Conservation (phyloP, 2,888 invertebrate genomes). For the Carterocephalus palaemon region DNA sequence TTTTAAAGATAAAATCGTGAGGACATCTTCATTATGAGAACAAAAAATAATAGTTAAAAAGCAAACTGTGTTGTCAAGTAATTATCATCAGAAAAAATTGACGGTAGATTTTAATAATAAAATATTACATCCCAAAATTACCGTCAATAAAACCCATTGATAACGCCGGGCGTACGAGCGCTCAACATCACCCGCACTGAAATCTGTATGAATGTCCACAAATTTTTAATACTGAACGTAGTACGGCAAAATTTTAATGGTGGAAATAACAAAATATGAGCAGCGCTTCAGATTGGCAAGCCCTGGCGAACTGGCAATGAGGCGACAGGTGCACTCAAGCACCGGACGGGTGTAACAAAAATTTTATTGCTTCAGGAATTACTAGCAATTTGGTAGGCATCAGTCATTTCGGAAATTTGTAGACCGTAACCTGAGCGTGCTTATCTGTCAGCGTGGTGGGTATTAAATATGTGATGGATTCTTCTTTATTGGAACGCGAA, state of each 20-base stretch:
- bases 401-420: conserved; percentile 28
- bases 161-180: too few relatives aligned
- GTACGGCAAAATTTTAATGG: conserved; percentile 33
- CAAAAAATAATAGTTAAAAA: too few relatives aligned
- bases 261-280: conserved; percentile 37
- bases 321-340: conserved; percentile 41
- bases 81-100: too few relatives aligned
- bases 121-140: too few relatives aligned
- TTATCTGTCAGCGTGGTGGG: conserved; percentile 7
- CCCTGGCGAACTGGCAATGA: conserved; percentile 30
- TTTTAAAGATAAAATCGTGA: too few relatives aligned
- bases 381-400: conserved; percentile 34
- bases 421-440: conserved; percentile 15
- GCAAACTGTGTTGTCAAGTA: too few relatives aligned
- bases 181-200: conserved; percentile 5
- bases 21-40: too few relatives aligned
- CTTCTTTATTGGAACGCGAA: conserved; percentile 9
- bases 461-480: conserved; percentile 5
- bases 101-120: too few relatives aligned
- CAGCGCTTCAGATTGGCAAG: conserved; percentile 32
- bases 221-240: conserved; percentile 22
- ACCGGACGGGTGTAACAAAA: conserved; percentile 31
- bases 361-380: conserved; percentile 37
- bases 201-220: conserved; percentile 17
- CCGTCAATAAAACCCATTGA: too few relatives aligned